phyloP scores from a whole-genome alignment of 1,140 invertebrate species.

The Apis mellifera region DNA sequence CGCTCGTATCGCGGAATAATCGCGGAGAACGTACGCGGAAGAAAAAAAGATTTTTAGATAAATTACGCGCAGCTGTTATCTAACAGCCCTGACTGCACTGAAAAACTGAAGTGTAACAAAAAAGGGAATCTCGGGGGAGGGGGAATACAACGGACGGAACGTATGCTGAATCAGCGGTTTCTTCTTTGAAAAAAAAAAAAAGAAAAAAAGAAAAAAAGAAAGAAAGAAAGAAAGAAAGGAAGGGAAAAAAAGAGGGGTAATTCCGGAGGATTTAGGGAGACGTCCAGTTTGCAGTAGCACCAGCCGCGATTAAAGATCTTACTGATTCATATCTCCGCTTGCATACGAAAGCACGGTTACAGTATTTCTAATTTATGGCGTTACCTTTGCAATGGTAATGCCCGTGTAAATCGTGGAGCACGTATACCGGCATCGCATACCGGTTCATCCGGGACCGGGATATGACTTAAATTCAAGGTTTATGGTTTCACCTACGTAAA shows the following conservation, averaged over 20 bases:
- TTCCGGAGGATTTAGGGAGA: constrained; percentile 32
- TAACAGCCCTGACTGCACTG: background rate
- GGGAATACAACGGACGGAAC: constrained; percentile 2
- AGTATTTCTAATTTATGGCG: constrained; percentile 69
- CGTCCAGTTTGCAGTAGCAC: constrained; percentile 40
- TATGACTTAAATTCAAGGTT: constrained; percentile 63
- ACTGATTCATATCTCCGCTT: constrained; percentile 65
- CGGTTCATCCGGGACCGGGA: constrained; percentile 57
- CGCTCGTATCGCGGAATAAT: too few relatives aligned
- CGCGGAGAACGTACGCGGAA: background rate
- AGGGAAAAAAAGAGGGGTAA: background rate
- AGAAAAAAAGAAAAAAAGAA: too few relatives aligned
- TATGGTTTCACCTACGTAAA: constrained; percentile 58
- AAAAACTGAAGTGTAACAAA: constrained; percentile 19
- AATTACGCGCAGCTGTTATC: constrained; percentile 28
- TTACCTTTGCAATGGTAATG: constrained; percentile 69
- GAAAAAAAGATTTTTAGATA: constrained; percentile 12
- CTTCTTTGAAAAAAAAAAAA: background rate
- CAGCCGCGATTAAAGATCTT: constrained; percentile 66
- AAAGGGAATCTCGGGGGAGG: background rate
- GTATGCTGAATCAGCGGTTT: background rate
- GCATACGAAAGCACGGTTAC: constrained; percentile 61
- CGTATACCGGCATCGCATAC: constrained; percentile 56
- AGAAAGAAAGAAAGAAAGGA: background rate
- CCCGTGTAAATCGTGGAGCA: constrained; percentile 63